These are phyloP conservation scores for Riptortus pedestris DNA, from an alignment of 1,140 invertebrate species.

Conservation along the genomic window DNA sequence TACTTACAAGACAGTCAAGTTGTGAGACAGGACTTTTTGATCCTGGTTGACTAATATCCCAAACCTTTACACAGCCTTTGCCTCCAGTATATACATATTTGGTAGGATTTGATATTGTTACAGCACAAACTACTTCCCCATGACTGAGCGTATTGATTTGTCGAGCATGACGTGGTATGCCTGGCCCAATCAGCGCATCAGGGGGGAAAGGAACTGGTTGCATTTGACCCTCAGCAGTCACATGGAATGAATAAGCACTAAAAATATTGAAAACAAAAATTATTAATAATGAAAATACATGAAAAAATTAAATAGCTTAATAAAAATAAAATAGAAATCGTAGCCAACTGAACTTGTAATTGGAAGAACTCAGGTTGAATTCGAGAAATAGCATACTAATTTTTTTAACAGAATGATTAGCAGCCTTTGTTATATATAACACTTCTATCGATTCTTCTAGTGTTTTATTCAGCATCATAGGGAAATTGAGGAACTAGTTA, in stretches of 20 bases:
- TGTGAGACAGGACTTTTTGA: constrained; percentile 76
- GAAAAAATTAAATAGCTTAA: neutral
- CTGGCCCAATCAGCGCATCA: constrained; percentile 80
- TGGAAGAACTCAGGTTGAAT: no score
- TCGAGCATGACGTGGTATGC: constrained; percentile 84
- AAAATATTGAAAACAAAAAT: constrained; percentile 33
- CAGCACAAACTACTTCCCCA: constrained; percentile 86
- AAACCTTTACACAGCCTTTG: constrained; percentile 97
- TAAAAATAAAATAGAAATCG: neutral
- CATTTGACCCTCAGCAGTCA: constrained; percentile 77
- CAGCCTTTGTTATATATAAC: no score
- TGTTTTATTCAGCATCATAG: no score
- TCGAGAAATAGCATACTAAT: no score
- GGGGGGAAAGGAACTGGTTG: constrained; percentile 92
- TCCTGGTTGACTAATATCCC: constrained; percentile 75
- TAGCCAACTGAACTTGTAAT: neutral
- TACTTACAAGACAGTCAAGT: constrained; percentile 77
- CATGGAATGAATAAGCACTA: constrained; percentile 88
- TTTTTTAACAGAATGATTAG: no score
- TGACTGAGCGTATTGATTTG: constrained; percentile 85
- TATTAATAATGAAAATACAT: neutral
- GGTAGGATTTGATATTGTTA: constrained; percentile 77
- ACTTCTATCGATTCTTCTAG: no score
- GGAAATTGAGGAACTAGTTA: no score
- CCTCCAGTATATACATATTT: constrained; percentile 97